Conservation (phyloP, 2,113 vertebrate genomes). For the Limnothrissa miodon region DNA sequence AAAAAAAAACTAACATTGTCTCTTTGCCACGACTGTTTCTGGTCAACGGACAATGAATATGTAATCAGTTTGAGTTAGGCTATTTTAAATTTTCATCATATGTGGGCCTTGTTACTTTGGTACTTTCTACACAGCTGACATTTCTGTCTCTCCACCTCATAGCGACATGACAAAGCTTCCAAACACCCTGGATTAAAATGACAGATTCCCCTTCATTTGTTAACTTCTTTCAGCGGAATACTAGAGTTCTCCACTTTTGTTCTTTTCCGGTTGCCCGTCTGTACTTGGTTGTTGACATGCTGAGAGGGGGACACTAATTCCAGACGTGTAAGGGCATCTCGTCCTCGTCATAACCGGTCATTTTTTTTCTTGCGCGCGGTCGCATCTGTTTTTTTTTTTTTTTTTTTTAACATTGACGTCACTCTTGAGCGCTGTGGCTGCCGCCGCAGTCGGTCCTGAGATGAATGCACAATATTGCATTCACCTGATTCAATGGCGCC, state of each 20-base stretch:
- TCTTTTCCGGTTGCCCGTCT: background rate
- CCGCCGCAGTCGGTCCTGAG: slow-evolving; percentile 77
- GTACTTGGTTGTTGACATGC: background rate
- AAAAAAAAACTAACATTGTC: background rate
- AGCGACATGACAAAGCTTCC: background rate
- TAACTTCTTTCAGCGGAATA: background rate
- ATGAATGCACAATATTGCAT: slow-evolving; percentile 77
- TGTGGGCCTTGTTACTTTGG: no score
- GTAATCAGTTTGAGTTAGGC: background rate
- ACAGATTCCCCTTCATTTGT: background rate
- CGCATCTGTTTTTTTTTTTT: slow-evolving; percentile 53
- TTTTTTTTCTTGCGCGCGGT: slow-evolving; percentile 14
- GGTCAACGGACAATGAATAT: background rate
- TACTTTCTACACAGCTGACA: background rate
- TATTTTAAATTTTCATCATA: background rate
- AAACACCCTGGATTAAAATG: no score
- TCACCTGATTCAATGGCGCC: slow-evolving; percentile 12
- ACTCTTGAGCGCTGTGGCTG: slow-evolving; percentile 58
- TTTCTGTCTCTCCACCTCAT: background rate
- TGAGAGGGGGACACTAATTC: slow-evolving; percentile 17
- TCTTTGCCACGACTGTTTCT: background rate
- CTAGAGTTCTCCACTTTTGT: background rate
- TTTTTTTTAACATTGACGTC: slow-evolving; percentile 67
- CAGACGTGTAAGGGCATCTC: background rate
- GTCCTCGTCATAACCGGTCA: background rate